Conservation (phyloP, 2,797 vertebrate species). For the Taeniopygia guttata region DNA sequence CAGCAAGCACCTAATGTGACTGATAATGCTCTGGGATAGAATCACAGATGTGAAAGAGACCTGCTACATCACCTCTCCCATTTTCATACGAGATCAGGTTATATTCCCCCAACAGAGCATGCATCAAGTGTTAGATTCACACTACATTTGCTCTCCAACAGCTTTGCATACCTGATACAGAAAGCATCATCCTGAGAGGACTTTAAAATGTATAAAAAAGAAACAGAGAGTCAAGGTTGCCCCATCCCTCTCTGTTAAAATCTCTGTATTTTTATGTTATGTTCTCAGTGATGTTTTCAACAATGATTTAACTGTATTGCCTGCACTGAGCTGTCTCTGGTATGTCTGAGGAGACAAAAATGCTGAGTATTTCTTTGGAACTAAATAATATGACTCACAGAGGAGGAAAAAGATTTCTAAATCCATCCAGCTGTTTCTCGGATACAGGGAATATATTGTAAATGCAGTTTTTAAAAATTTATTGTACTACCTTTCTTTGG, state of each 20-base stretch:
- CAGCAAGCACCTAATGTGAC: constrained; percentile 12
- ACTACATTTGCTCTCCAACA: not conserved
- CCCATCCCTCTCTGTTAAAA: not conserved
- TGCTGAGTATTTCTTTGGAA: not conserved
- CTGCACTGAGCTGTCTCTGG: not conserved
- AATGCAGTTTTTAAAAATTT: not conserved
- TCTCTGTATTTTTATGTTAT: not conserved
- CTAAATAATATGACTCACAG: not conserved
- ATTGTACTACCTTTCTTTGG: not conserved
- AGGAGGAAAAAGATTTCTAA: rapidly evolving
- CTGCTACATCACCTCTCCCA: constrained; percentile 6
- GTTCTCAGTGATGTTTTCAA: not conserved
- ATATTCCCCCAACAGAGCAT: not conserved
- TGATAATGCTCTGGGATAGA: not conserved
- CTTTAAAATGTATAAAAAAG: not conserved
- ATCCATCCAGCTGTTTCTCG: not conserved
- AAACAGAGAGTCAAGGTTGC: not conserved
- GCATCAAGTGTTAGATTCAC: not conserved
- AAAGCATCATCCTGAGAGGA: not conserved
- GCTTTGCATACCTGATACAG: not conserved
- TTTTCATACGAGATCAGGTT: not conserved
- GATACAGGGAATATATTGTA: not conserved
- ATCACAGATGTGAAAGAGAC: constrained; percentile 1
- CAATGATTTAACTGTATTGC: not conserved
- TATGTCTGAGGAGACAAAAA: not conserved